Evolutionary conservation across 2,113 vertebrate genomes (phyloP).

Genomic region (Zonotrichia leucophrys): DNA sequence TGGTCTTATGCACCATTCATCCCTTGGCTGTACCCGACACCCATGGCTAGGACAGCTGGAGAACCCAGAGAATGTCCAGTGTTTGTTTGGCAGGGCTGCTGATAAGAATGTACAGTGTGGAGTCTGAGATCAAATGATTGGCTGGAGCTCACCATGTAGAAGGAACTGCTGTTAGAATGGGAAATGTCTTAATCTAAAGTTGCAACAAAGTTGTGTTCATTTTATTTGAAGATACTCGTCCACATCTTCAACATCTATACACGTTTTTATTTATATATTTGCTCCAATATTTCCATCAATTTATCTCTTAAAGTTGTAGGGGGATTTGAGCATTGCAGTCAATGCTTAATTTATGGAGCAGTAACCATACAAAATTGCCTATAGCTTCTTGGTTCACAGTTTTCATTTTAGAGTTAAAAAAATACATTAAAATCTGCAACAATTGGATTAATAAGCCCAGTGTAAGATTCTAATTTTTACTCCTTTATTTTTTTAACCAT

Average conservation of each 20-base stretch:
- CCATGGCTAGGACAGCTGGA: background rate
- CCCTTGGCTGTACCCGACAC: background rate
- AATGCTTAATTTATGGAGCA: background rate
- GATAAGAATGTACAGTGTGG: background rate
- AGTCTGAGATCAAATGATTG: background rate
- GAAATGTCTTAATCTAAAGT: background rate
- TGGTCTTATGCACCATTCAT: background rate
- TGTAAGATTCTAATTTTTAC: background rate
- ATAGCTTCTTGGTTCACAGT: background rate
- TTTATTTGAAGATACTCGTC: background rate
- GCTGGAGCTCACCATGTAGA: background rate
- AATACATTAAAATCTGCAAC: background rate
- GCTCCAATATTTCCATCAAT: background rate
- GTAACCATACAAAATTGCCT: background rate
- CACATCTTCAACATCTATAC: accelerated
- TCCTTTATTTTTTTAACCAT: background rate
- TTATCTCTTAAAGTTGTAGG: background rate
- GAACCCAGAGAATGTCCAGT: background rate
- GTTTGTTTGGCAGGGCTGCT: background rate
- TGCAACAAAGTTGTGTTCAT: background rate
- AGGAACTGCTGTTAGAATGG: background rate
- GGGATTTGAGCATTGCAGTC: background rate
- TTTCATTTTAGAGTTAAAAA: background rate
- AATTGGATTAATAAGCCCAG: background rate
- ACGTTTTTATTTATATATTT: background rate